Evolutionary conservation across 2,888 invertebrate genomes (phyloP), one percentile per base, ranked within the genome.

Genomic region (Creontiades dilutus): DNA sequence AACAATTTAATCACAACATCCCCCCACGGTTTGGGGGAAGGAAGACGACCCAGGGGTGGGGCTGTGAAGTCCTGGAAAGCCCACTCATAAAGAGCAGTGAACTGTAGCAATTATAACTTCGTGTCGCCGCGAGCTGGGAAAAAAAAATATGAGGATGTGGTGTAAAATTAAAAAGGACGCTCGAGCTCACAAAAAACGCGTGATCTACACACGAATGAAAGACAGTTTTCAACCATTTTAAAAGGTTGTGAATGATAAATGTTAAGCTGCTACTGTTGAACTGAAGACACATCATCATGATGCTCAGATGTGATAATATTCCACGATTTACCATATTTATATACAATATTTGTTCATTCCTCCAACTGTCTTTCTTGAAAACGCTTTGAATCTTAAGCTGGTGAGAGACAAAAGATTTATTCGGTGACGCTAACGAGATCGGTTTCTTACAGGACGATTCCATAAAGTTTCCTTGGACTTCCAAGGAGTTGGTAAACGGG

Each of bases 1-100:
- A 86, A 86, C 86, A 86, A 86, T 86, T 86, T 86, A 86, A 86
- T 86, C 86, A 86, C 46, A 47, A 75, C 86, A 61, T 37, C 86
- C 75, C 75, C 68, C 11, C 48, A n/a, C n/a, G 47, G 61, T 47
- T 82, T 52, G 48, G 82, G 82, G 23, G 48, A 14, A 47, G 47
- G 82, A 48, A 52, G 46, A 52, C n/a, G 3, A 11, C 82, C 19
- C 9, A n/a, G 11, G 82, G 27, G 47, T 16, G 52, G 52, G 48
- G 19, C 23, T 52, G 68, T 23, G 68, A 19, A 23, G 68, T 68
- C 61, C 3, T 23, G 68, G 13, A 68, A 68, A 68, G 68, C 23
- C 48, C 52, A 28, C 80, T 81, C 80, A 47, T 76, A 76, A 81
- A 81, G 80, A 81, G 80, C 80, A 19, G 80, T 82, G 52, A 82